Percentiles rank a stretch among this genome's conserved stretches.
phyloP scores from a whole-genome alignment of 2,113 vertebrate species.

The Corydoras sp. region DNA sequence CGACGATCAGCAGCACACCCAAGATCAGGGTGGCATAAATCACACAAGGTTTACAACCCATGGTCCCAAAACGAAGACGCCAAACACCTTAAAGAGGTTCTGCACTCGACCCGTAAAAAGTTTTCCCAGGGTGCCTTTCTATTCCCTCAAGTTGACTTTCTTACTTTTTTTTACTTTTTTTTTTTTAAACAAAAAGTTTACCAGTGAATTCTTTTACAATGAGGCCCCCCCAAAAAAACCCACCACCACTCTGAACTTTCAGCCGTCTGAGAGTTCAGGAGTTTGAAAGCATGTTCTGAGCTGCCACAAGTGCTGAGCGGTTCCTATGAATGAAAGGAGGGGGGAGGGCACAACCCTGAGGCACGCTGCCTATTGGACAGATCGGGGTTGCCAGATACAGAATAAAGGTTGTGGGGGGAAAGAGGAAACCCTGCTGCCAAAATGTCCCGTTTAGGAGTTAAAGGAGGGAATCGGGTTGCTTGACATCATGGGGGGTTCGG shows the following conservation, averaged over 20 bases:
- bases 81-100: not conserved
- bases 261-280: not conserved
- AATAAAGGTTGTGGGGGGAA: too few species aligned
- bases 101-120: not conserved
- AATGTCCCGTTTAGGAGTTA: too few species aligned
- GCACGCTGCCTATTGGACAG: not conserved
- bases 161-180: not conserved
- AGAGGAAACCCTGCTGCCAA: too few species aligned
- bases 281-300: not conserved
- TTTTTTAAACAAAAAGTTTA: not conserved
- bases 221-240: not conserved
- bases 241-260: not conserved
- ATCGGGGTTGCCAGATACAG: conserved; percentile 10
- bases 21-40: conserved; percentile 51
- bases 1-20: conserved; percentile 54
- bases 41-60: conserved; percentile 57
- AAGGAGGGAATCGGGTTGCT: not conserved
- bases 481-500: too few species aligned
- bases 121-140: not conserved
- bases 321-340: conserved; percentile 13
- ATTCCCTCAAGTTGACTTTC: conserved; percentile 9
- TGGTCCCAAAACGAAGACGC: conserved; percentile 41
- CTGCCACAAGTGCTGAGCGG: not conserved
- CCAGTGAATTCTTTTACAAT: not conserved
- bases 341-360: not conserved